Evolutionary conservation across 2,113 vertebrate species (phyloP), one percentile per base, ranked within the genome.

Genomic region (Reinhardtius hippoglossoides): DNA sequence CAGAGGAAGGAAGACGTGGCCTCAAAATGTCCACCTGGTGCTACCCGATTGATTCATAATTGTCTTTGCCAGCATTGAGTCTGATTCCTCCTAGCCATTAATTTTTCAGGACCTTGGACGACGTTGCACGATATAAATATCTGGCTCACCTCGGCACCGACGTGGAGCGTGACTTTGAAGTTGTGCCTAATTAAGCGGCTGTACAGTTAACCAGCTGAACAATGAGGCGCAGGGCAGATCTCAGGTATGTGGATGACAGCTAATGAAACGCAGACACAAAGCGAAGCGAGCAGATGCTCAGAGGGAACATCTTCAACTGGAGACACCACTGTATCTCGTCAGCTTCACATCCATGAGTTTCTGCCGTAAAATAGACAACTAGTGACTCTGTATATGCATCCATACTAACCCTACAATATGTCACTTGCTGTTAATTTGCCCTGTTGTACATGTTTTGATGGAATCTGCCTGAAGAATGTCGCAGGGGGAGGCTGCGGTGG

Each of bases 131-230:
- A 89, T 90, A 92, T 91, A 87, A 92, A 91, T 91, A 90, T 86
- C 82, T 58, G 62, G 76, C 76, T 81, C 84, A 86, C 81, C 88
- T 86, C 83, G 58, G 68, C 66, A 50, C 37, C 61, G 58, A 69
- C 68, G 57, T 76, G 60, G n/a, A 77, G 77, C 59, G 78, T 46
- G 73, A 87, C 89, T 91, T 91, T 91, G 88, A 92, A 90, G 90
- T 91, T 90, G 84, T 79, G 82, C 87, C 89, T 92, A 91, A 93
- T 94, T 91, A 93, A 87, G 93, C 83, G 63, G 64, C 82, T 72
- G 80, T 85, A 72, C 69, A 58, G 89, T 87, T 94, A 94, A 94
- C 81, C 77, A 90, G 86, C 63, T 52, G 66, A 86, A 92, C 87
- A 91, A 89, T 87, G 78, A 87, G 82, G 77, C 79, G 56, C 59